phyloP scores from a whole-genome alignment of 1,140 invertebrate genomes.

The Solenopsis invicta region DNA sequence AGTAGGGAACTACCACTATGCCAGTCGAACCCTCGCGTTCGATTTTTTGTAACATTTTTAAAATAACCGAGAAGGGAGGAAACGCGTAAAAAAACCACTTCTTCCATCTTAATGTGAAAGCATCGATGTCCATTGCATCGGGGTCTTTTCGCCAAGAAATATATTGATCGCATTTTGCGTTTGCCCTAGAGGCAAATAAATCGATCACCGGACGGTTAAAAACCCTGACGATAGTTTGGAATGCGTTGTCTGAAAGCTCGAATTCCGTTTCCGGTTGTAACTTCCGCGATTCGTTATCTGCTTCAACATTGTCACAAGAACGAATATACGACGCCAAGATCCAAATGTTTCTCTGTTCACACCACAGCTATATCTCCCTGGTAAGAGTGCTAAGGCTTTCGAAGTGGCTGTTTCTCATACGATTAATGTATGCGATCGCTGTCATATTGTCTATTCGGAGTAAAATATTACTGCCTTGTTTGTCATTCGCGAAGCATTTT shows the following conservation, averaged over 20 bases:
- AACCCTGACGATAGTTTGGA: background rate
- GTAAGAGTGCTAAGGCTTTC: background rate
- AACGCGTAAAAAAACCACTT: background rate
- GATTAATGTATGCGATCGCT: background rate
- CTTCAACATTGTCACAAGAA: background rate
- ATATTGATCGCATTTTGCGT: background rate
- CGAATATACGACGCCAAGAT: background rate
- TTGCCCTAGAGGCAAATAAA: background rate
- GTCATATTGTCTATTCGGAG: background rate
- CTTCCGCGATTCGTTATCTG: background rate
- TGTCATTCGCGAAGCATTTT: background rate
- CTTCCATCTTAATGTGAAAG: background rate
- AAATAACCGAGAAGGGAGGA: no score
- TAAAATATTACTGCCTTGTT: background rate
- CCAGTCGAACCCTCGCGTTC: no score
- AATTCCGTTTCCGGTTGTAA: background rate
- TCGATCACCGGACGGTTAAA: background rate
- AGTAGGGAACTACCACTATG: no score
- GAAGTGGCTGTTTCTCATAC: background rate
- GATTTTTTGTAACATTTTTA: no score
- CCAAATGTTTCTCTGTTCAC: background rate
- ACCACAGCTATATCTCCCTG: background rate
- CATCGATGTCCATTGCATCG: background rate
- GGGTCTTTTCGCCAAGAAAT: background rate
- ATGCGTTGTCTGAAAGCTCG: background rate